Conservation (phyloP, 92 coral and sea anemone species). For the Porites cylindrica region DNA sequence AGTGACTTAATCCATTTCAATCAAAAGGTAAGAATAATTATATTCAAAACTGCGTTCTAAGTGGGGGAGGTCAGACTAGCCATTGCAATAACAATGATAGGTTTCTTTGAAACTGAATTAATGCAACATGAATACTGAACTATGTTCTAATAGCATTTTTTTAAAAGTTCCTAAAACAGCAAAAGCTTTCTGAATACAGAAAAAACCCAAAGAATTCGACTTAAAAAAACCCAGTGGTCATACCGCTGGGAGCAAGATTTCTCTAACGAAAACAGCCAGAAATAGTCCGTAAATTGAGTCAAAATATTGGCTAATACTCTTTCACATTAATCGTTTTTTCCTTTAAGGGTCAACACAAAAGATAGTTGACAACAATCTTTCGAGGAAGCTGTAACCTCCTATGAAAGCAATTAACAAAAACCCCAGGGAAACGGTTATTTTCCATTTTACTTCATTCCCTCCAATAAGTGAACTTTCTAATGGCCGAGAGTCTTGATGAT, state of each 20-base stretch:
- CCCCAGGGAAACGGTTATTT: neutral
- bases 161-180: neutral
- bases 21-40: slow-evolving; percentile 31
- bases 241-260: too few species aligned
- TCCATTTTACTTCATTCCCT: neutral
- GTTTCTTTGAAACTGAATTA: slow-evolving; percentile 20
- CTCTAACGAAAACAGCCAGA: neutral
- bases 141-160: neutral
- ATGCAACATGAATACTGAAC: neutral
- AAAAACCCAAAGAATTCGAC: neutral
- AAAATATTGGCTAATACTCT: slow-evolving; percentile 38
- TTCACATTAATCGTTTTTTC: slow-evolving; percentile 14
- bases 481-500: neutral
- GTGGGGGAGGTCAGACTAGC: neutral
- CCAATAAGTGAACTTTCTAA: neutral
- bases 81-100: slow-evolving; percentile 11
- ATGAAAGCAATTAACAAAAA: slow-evolving; percentile 15
- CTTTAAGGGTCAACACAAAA: slow-evolving; percentile 13
- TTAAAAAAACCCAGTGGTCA: neutral
- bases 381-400: slow-evolving; percentile 2
- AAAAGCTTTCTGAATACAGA: neutral
- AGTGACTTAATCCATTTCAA: neutral
- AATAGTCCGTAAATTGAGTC: slow-evolving; percentile 14
- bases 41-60: slow-evolving; percentile 22
- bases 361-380: slow-evolving; percentile 9